Base-by-base conservation (phyloP, 2,113 vertebrate species). In the Synodontis membranacea region DNA sequence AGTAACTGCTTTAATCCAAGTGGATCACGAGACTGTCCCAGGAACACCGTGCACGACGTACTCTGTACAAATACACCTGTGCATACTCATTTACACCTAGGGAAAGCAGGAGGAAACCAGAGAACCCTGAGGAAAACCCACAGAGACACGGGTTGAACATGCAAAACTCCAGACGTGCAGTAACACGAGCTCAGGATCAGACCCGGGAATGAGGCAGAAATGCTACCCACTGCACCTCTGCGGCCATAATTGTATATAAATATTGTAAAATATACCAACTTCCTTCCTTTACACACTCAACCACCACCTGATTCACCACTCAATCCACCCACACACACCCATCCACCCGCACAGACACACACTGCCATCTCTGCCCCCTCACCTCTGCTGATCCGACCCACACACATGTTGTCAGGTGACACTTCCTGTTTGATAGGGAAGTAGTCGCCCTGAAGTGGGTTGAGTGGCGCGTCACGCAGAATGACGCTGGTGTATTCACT, bases 391-490 rank as follows among this genome's bases (percentile, higher is more conserved):
- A 98, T 93, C 84, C 98, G 96, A 52, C 97, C 97, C 96, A 99
- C 96, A 88, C 98, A 99, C 98, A 99, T 99, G 95, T 99, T 99
- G 93, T 99, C 98, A 0, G 97, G 96, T 0, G 98, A 98, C 75
- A 99, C 97, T 93, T 99, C 98, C 92, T 99, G 98, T 91, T 99
- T 99, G 94, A 99, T 95, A 1, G 96, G 93, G 89, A 98, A 98
- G 92, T 97, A 99, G 91, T 99, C 97, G 0, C 92, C 96, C 87
- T 96, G 97, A 92, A 98, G 95, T 25, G 96, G 90, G 91, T 95
- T 95, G 76, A 96, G 93, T 28, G 97, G 95, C 0, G 97, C 94
- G 92, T 99, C 98, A 3, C 97, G 96, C 31, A 98, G 96, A 89
- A 99, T 96, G 91, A 97, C 96, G 0, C 95, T 94, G 10, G 97